Percentiles rank a stretch among this genome's conserved stretches.
Conservation (phyloP, 1,140 invertebrate species). For the Heliothis virescens region DNA sequence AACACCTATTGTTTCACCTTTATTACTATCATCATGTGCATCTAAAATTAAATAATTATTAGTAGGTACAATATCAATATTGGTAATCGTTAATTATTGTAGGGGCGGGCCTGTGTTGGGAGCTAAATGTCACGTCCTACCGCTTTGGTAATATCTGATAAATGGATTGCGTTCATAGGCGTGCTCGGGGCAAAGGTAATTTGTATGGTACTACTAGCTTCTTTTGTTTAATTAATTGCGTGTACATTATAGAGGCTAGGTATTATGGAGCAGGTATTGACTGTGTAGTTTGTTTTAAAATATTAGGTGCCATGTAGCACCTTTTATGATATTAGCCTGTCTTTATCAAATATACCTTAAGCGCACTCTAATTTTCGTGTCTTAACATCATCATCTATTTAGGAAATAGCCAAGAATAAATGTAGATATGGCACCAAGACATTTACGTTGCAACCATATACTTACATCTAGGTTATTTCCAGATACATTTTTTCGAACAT, state of each 20-base stretch:
- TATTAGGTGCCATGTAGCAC: no score
- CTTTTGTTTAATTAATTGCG: neutral
- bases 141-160: slow-evolving; percentile 21
- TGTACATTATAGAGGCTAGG: neutral
- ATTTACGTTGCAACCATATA: no score
- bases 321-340: no score
- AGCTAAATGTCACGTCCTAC: slow-evolving; percentile 35
- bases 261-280: no score
- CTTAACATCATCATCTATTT: no score
- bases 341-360: no score
- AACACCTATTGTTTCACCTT: slow-evolving; percentile 6
- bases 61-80: slow-evolving; percentile 32
- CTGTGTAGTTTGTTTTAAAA: no score
- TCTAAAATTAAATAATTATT: slow-evolving; percentile 40
- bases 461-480: no score
- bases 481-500: no score
- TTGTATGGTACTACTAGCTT: neutral
- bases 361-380: no score
- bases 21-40: slow-evolving; percentile 4
- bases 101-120: slow-evolving; percentile 13
- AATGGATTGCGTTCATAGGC: slow-evolving; percentile 1
- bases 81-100: slow-evolving; percentile 38
- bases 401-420: no score
- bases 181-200: slow-evolving; percentile 23
- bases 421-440: no score